phyloP scores from a whole-genome alignment of 2,113 vertebrate species.

The Cyphotilapia sp. region DNA sequence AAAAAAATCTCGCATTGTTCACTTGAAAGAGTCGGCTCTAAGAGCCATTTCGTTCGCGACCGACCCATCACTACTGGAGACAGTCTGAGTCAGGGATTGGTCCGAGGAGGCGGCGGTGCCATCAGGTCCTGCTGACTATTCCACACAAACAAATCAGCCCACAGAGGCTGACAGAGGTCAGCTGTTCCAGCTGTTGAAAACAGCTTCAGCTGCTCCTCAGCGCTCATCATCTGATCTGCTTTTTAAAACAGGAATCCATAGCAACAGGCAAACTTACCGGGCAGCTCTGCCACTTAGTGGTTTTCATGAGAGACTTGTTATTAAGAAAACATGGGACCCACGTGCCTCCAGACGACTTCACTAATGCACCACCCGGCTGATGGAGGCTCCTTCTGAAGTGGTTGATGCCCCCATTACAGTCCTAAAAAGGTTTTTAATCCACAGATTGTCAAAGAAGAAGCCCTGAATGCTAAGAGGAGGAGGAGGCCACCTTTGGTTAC shows the following conservation, averaged over 20 bases:
- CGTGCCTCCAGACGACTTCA: background rate
- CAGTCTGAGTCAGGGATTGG: background rate
- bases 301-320: background rate
- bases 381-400: background rate
- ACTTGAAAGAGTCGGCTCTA: background rate
- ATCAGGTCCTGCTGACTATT: background rate
- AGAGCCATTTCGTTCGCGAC: background rate
- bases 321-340: background rate
- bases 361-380: background rate
- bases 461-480: background rate
- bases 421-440: background rate
- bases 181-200: background rate
- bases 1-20: fast-evolving
- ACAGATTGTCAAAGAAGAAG: background rate
- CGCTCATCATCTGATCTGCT: background rate
- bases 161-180: background rate
- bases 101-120: background rate
- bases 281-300: background rate
- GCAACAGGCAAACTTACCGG: background rate
- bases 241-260: background rate
- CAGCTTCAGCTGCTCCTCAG: background rate
- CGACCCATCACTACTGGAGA: background rate
- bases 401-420: background rate
- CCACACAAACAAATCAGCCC: background rate
- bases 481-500: background rate